Percentiles rank a stretch among this genome's conserved stretches.
These are phyloP conservation scores for Engystomops pustulosus DNA, from an alignment of 2,113 vertebrate species.

Conservation along the genomic window DNA sequence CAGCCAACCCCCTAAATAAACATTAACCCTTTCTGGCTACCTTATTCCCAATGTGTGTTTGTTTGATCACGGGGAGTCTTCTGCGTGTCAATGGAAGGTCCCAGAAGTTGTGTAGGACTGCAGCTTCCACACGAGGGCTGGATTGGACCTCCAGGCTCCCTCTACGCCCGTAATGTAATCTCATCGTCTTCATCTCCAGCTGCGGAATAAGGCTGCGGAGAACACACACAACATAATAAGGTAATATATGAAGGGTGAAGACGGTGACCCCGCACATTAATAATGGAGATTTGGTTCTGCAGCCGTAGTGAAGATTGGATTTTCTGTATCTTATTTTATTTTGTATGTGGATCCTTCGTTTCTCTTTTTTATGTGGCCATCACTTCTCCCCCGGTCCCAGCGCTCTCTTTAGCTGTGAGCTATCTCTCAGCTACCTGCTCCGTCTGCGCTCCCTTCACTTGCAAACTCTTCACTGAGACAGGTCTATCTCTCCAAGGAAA, in stretches of 20 bases:
- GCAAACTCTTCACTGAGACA: constrained; percentile 25
- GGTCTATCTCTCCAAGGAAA: constrained; percentile 26
- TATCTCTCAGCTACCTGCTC: constrained; percentile 41
- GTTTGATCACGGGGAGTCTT: constrained; percentile 12
- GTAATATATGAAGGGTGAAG: constrained; percentile 50
- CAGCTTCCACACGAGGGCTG: background rate
- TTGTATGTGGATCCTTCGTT: constrained; percentile 56
- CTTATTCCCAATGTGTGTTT: background rate
- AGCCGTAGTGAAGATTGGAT: constrained; percentile 49
- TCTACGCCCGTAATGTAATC: constrained; percentile 9
- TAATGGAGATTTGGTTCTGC: constrained; percentile 30
- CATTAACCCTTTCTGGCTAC: background rate
- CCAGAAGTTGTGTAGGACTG: background rate
- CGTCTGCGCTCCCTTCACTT: background rate
- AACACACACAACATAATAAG: constrained; percentile 40
- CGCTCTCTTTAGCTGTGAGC: constrained; percentile 50
- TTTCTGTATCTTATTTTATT: constrained; percentile 56
- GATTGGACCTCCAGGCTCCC: background rate
- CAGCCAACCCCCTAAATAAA: background rate
- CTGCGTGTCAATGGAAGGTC: background rate
- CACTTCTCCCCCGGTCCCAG: constrained; percentile 42
- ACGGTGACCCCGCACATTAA: constrained; percentile 51
- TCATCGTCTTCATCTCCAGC: constrained; percentile 22
- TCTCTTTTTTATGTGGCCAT: constrained; percentile 56
- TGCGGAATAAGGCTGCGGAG: constrained; percentile 40